phyloP scores from a whole-genome alignment of 2,113 vertebrate species.

The Astur gentilis region DNA sequence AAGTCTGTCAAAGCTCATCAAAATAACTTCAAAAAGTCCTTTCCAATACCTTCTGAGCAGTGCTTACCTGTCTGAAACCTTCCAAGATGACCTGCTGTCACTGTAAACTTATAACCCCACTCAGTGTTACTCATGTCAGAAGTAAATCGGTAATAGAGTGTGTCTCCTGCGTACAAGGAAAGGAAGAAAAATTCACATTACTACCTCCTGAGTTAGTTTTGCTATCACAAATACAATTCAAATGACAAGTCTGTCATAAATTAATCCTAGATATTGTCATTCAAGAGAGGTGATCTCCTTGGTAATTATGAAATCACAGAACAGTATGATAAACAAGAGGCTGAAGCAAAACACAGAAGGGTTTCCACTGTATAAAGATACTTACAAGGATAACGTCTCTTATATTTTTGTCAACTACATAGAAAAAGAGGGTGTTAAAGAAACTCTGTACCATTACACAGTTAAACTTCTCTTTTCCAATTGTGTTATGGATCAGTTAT shows the following conservation, averaged over 20 bases:
- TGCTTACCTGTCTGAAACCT: constrained; percentile 93
- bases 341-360: neutral
- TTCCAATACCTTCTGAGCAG: neutral
- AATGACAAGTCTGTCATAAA: neutral
- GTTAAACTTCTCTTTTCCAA: neutral
- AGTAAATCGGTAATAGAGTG: constrained; percentile 89
- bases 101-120: constrained; percentile 97
- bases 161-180: constrained; percentile 80
- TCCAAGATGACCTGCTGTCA: constrained; percentile 93
- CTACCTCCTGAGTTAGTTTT: neutral
- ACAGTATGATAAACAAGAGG: neutral
- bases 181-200: neutral
- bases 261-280: neutral
- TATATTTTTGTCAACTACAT: neutral
- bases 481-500: neutral
- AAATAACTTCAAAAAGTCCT: neutral
- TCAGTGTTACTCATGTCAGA: constrained; percentile 98
- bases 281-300: neutral
- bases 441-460: neutral
- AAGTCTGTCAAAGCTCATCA: neutral
- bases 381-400: neutral
- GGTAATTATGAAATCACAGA: neutral
- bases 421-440: neutral
- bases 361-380: neutral
- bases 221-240: neutral